A percentile compares a stretch with the other conserved stretches of the same genome.
Conservation (phyloP, 2,888 invertebrate genomes). For the Caenorhabditis sulstoni region DNA sequence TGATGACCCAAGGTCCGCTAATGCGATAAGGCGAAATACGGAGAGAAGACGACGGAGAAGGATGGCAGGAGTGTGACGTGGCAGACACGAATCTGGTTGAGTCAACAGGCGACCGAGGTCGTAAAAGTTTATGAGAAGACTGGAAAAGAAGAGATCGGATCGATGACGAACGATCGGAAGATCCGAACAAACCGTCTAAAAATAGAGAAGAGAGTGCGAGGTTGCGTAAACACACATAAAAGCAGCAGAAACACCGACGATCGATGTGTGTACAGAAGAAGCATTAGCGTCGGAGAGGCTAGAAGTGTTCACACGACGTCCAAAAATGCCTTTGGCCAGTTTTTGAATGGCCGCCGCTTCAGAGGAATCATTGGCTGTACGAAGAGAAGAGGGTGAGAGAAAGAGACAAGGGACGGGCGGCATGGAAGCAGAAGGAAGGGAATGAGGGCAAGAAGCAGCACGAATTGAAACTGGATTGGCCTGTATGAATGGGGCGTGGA, state of each 20-base stretch:
- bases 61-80: constrained; percentile 45
- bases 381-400: constrained; percentile 11
- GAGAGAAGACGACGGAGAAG: constrained; percentile 25
- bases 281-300: constrained; percentile 7
- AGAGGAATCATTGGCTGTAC: constrained; percentile 3
- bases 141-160: constrained; percentile 11
- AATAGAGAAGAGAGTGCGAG: constrained; percentile 17
- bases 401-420: constrained; percentile 24
- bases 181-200: constrained; percentile 13
- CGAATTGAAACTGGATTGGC: constrained; percentile 55
- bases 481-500: constrained; percentile 41
- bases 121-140: constrained; percentile 45
- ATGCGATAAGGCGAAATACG: constrained; percentile 37
- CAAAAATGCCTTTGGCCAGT: constrained; percentile 57
- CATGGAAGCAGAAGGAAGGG: constrained; percentile 49
- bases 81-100: constrained; percentile 33
- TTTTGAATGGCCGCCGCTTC: constrained; percentile 40
- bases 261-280: constrained; percentile 43
- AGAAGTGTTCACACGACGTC: constrained; percentile 27
- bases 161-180: too few species aligned
- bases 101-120: constrained; percentile 14
- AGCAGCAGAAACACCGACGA: constrained; percentile 10
- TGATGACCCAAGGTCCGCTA: constrained; percentile 46
- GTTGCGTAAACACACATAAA: constrained; percentile 44
- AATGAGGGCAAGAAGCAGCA: constrained; percentile 59